These are phyloP conservation scores for Eupristina koningsbergeri DNA, from an alignment of 1,140 invertebrate species.

Conservation along the genomic window DNA sequence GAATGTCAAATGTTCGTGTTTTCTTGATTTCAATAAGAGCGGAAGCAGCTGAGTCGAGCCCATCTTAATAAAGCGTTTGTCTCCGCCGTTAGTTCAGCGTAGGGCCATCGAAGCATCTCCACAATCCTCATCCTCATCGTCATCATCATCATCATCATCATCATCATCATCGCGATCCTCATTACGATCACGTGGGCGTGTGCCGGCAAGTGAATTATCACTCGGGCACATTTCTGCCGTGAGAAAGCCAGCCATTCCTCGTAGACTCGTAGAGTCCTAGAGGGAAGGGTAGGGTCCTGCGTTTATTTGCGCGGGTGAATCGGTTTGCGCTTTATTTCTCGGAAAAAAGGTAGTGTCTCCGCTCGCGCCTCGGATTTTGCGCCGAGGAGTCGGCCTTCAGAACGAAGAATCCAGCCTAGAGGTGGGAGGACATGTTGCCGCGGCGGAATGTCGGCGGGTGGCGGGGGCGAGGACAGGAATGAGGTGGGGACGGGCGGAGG, in stretches of 20 bases:
- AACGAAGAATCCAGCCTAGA: not conserved
- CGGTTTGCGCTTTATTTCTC: constrained; percentile 26
- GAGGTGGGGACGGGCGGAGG: not conserved
- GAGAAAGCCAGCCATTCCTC: constrained; percentile 37
- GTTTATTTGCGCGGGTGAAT: not conserved
- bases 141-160: not conserved
- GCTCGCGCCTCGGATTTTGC: constrained; percentile 13
- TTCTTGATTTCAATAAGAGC: not conserved
- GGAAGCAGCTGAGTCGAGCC: not conserved
- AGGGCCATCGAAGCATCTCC: no score
- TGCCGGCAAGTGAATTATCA: constrained; percentile 28
- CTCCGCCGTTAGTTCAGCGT: not conserved
- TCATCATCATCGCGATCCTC: not conserved
- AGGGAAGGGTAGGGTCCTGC: not conserved
- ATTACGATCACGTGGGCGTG: not conserved
- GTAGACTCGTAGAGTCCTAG: no score
- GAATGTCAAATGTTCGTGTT: not conserved
- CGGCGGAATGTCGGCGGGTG: constrained; percentile 23
- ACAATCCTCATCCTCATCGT: not conserved
- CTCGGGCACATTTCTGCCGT: constrained; percentile 6
- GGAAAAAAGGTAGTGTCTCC: not conserved
- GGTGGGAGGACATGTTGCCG: not conserved
- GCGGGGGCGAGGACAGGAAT: not conserved
- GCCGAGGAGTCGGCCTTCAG: not conserved
- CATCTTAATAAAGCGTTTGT: not conserved